These are phyloP conservation scores for Hydrochoerus hydrochaeris DNA, from an alignment of 2,113 vertebrate species.

Conservation along the genomic window DNA sequence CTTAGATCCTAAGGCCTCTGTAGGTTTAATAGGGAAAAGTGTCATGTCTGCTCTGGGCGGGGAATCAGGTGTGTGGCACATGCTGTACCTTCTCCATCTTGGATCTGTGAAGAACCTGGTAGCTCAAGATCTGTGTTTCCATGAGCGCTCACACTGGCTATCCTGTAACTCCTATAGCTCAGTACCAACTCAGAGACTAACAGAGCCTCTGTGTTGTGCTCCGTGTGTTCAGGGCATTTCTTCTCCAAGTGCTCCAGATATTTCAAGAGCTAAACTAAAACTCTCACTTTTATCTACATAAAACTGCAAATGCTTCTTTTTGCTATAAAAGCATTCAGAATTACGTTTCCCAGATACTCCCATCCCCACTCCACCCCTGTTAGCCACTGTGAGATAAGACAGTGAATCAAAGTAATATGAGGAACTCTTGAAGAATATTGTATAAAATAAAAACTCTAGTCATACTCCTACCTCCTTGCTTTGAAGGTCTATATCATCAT, in stretches of 20 bases:
- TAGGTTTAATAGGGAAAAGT: background rate
- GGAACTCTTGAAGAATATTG: too few species aligned
- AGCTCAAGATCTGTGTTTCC: background rate
- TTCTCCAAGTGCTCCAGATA: background rate
- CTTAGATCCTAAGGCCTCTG: background rate
- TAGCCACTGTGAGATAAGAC: background rate
- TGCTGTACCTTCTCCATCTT: background rate
- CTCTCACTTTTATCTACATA: background rate
- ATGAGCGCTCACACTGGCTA: background rate
- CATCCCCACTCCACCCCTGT: background rate
- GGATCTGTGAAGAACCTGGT: background rate
- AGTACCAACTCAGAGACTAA: background rate
- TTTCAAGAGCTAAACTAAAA: background rate
- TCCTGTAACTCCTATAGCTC: background rate
- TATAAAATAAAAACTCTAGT: too few species aligned
- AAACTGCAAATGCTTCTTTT: background rate
- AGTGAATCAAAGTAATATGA: background rate
- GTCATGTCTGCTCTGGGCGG: background rate
- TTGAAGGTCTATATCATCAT: too few species aligned
- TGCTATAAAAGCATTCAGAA: background rate
- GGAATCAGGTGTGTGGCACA: background rate
- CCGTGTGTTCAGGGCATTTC: too few species aligned
- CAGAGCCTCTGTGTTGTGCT: background rate
- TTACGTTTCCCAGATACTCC: background rate
- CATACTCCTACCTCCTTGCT: too few species aligned